Evolutionary conservation across 1,140 invertebrate species (phyloP).

Genomic region (Oreohelix idahoensis): DNA sequence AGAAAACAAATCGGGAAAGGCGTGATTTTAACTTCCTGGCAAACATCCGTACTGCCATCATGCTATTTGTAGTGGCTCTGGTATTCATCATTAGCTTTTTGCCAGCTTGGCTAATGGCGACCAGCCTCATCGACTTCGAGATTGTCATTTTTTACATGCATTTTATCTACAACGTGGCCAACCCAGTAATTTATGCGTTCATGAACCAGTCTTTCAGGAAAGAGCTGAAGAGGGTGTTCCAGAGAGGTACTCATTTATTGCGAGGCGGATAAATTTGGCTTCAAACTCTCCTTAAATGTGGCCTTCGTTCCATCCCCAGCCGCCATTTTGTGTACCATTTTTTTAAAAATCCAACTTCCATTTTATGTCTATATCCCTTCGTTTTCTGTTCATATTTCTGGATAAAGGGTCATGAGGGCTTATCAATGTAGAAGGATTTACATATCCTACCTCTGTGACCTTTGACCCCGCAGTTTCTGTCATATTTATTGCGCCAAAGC

Average conservation of each 20-base stretch:
- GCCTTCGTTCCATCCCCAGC: neutral
- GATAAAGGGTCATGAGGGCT: no score
- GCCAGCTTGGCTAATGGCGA: slow-evolving; percentile 69
- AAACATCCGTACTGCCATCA: slow-evolving; percentile 69
- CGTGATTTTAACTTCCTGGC: slow-evolving; percentile 56
- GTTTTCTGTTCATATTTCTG: neutral
- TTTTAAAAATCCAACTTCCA: neutral
- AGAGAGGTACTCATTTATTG: slow-evolving; percentile 48
- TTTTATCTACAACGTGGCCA: slow-evolving; percentile 71
- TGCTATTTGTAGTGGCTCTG: slow-evolving; percentile 68
- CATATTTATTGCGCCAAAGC: no score
- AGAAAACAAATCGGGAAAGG: slow-evolving; percentile 41
- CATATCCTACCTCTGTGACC: no score
- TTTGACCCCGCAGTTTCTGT: no score
- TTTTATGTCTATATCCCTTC: neutral
- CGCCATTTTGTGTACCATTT: neutral
- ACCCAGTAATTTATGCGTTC: slow-evolving; percentile 71
- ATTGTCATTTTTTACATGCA: slow-evolving; percentile 69
- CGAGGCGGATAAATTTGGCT: neutral
- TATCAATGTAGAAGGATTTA: no score
- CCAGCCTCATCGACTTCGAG: slow-evolving; percentile 53
- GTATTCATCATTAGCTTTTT: slow-evolving; percentile 69
- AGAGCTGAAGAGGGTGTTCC: slow-evolving; percentile 63
- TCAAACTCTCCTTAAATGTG: neutral
- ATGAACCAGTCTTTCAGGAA: slow-evolving; percentile 70